phyloP scores from a whole-genome alignment of 2,888 invertebrate genomes.

The Catocala nupta region DNA sequence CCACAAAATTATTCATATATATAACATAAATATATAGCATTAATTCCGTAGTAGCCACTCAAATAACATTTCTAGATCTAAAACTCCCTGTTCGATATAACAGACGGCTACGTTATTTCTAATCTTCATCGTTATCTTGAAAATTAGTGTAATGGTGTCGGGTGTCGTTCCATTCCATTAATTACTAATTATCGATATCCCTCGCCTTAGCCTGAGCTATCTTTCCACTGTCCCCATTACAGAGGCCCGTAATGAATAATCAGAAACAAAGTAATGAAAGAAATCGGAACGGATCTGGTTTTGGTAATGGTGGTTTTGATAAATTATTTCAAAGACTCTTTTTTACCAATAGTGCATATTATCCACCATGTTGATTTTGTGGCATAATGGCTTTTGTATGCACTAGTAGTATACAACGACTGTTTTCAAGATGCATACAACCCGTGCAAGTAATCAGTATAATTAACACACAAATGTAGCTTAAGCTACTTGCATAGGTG shows the following conservation, averaged over 20 bases:
- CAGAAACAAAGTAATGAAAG: slow-evolving; percentile 25
- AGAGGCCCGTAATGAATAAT: slow-evolving; percentile 23
- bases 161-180: slow-evolving; percentile 45
- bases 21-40: too few species aligned
- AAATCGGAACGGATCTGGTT: slow-evolving; percentile 2
- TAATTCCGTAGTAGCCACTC: background rate
- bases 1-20: too few species aligned
- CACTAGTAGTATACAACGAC: too few species aligned
- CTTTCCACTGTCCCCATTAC: slow-evolving; percentile 30
- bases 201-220: slow-evolving; percentile 20
- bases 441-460: too few species aligned
- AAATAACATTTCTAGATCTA: slow-evolving; percentile 2
- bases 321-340: too few species aligned
- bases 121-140: slow-evolving; percentile 41
- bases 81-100: slow-evolving; percentile 14
- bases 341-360: too few species aligned
- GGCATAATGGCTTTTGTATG: too few species aligned
- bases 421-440: too few species aligned
- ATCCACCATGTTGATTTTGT: too few species aligned
- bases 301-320: too few species aligned
- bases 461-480: too few species aligned
- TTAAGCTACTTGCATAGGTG: too few species aligned
- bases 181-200: slow-evolving; percentile 48
- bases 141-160: slow-evolving; percentile 44
- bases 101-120: slow-evolving; percentile 29